A percentile compares a stretch with the other conserved stretches of the same genome.
Evolutionary conservation across 2,113 vertebrate species (phyloP).

Genomic region (Entomyzon cyanotis): DNA sequence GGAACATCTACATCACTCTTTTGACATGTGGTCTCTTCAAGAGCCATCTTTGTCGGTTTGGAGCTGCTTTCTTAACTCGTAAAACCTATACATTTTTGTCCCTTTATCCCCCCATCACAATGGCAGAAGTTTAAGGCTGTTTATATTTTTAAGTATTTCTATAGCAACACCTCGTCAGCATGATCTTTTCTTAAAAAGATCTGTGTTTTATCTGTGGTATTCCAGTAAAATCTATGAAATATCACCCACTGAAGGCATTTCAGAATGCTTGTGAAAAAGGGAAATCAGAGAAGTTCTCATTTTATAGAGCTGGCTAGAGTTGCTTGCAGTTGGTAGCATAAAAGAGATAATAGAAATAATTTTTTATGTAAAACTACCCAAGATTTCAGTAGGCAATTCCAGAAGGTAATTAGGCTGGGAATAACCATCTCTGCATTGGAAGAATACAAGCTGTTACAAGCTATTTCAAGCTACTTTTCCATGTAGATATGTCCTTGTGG

Average conservation of each 20-base stretch:
- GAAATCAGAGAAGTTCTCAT: background rate
- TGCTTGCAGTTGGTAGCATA: background rate
- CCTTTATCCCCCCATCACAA: background rate
- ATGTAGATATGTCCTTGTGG: background rate
- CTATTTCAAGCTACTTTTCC: background rate
- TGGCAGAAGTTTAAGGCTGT: background rate
- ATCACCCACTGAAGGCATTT: background rate
- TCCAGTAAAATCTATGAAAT: background rate
- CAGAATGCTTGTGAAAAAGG: background rate
- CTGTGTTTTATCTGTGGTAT: background rate
- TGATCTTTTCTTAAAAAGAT: background rate
- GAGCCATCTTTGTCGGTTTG: background rate
- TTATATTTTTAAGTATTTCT: conserved; percentile 15
- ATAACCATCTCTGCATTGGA: background rate
- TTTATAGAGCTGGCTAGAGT: background rate
- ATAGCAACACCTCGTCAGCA: background rate
- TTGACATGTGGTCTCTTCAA: background rate
- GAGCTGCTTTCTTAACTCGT: background rate
- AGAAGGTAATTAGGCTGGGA: background rate
- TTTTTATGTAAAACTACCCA: background rate
- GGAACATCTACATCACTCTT: background rate
- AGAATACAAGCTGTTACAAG: background rate
- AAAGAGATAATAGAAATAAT: background rate
- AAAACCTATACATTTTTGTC: background rate
- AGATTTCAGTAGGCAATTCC: background rate